Base-by-base conservation (phyloP, 2,113 vertebrate genomes). In the Albula goreensis region DNA sequence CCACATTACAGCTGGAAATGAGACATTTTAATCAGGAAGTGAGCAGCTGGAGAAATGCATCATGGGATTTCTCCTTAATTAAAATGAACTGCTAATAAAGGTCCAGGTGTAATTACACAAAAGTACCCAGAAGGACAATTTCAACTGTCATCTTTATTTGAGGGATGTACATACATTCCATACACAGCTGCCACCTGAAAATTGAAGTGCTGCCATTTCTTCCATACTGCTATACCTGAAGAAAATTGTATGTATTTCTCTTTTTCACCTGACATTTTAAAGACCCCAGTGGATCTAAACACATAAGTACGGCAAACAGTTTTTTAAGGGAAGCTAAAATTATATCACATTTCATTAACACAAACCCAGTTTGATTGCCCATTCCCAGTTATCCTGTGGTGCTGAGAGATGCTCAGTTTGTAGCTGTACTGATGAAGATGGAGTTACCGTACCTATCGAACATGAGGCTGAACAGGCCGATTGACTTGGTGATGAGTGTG, bases 81-180 rank as follows among this genome's bases (percentile, higher is more conserved):
- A 41, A 83, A 83, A 83, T 63, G 31, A 83, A 63, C 57, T 41
- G 25, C 41, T 83, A 49, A 57, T 63, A 83, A 63, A 41, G 56
- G 81, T 8, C 70, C 56, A 63, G 81, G 56, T 60, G 81, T 60
- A 83, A 83, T 83, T 60, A 83, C 56, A 48, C 31, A 60, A 57
- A 49, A 52, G 80, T 81, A 81, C 80, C 80, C 50, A 51, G 80
- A 81, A 81, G 80, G 80, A 52, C 53, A 50, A 51, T 50, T 81
- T 66, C 19, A 4, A 8, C 60, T 7, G 51, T 81, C 80, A 13
- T 81, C 80, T 81, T 81, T 81, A n/a, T 22, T 25, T 53, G 15
- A 22, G 49, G 53, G 80, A 22, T 22, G 12, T 17, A 10, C 51
- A 10, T 10, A 74, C 70, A 74, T n/a, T 74, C 25, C 9, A 74